Evolutionary conservation across 2,888 invertebrate species (phyloP).

Genomic region (Acanthopleura granulata): DNA sequence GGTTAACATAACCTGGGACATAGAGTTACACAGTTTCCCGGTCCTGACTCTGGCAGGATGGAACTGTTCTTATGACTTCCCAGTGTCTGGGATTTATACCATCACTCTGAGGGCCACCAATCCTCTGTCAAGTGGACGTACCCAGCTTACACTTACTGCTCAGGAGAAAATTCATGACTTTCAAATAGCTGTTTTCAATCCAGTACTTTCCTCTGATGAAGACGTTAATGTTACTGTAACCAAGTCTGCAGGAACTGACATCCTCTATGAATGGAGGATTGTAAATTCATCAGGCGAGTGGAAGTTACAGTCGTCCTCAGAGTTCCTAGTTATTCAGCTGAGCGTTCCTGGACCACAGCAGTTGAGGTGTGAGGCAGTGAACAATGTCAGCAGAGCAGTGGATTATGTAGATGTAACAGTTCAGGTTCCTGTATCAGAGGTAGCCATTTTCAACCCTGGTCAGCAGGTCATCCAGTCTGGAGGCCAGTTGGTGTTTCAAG

Average conservation of each 20-base stretch:
- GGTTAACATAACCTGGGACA: neutral
- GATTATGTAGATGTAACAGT: neutral
- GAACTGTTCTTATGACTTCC: neutral
- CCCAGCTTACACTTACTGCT: neutral
- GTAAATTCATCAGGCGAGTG: neutral
- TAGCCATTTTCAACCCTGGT: neutral
- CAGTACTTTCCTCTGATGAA: neutral
- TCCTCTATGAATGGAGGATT: neutral
- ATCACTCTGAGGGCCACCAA: neutral
- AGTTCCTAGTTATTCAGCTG: neutral
- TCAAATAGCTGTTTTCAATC: neutral
- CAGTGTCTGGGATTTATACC: neutral
- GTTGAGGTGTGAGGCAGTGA: neutral
- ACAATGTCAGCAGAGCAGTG: neutral
- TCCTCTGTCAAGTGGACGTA: neutral
- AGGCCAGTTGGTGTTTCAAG: neutral
- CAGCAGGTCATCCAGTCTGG: too few relatives aligned
- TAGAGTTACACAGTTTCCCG: neutral
- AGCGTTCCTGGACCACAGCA: neutral
- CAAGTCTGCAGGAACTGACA: neutral
- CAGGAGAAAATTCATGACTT: slow-evolving; percentile 1
- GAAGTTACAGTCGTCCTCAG: neutral
- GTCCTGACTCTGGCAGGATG: neutral
- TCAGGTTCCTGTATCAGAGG: neutral
- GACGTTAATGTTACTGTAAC: neutral